These are phyloP conservation scores for Euleptes europaea DNA, from an alignment of 2,113 vertebrate species.

Conservation along the genomic window DNA sequence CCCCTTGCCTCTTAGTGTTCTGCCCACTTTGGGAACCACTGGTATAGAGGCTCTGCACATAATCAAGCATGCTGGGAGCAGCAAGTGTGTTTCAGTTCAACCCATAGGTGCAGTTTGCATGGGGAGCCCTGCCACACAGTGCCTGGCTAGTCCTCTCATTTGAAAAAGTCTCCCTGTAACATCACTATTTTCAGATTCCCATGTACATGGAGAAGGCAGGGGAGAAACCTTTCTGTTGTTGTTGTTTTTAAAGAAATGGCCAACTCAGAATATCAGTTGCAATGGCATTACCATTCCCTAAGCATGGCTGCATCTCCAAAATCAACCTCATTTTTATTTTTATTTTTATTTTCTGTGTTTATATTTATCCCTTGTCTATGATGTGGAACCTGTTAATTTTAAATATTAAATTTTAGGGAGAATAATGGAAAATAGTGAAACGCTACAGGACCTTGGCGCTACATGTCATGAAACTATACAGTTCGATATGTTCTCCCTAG, in stretches of 20 bases:
- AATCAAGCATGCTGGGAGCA: too few species aligned
- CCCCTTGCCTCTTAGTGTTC: too few species aligned
- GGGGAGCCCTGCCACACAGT: not conserved
- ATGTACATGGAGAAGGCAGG: too few species aligned
- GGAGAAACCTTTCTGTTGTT: not conserved
- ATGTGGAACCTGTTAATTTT: slow-evolving; percentile 5
- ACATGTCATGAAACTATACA: slow-evolving; percentile 73
- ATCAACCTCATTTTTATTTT: not conserved
- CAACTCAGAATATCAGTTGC: not conserved
- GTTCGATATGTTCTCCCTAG: slow-evolving; percentile 76
- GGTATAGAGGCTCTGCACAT: not conserved
- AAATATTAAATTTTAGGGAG: slow-evolving; percentile 66
- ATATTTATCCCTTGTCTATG: not conserved
- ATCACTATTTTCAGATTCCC: too few species aligned
- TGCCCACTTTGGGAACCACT: too few species aligned
- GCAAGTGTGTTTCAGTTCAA: not conserved
- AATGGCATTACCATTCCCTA: not conserved
- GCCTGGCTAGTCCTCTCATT: not conserved
- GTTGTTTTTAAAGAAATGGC: not conserved
- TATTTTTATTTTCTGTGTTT: not conserved
- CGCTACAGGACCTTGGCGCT: slow-evolving; percentile 70
- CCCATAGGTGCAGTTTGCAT: not conserved
- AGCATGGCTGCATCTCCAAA: not conserved
- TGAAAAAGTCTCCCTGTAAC: not conserved
- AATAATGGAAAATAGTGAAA: slow-evolving; percentile 70